Evolutionary conservation across 2,113 vertebrate genomes (phyloP).

Genomic region (Zeus faber): DNA sequence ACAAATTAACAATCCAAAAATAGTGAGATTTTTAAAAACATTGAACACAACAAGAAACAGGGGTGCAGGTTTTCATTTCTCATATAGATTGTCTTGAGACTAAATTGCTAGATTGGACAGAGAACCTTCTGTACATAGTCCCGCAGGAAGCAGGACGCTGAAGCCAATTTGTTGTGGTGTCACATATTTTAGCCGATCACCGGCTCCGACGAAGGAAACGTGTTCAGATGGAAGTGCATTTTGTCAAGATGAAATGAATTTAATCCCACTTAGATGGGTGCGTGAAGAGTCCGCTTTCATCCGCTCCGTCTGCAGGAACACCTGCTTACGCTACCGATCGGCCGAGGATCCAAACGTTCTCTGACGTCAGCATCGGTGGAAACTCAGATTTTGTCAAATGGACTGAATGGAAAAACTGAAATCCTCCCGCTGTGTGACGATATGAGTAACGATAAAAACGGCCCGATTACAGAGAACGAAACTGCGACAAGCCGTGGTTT

Average conservation of each 20-base stretch:
- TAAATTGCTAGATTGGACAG: slow-evolving; percentile 60
- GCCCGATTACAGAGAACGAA: too few relatives aligned
- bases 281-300: neutral
- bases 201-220: slow-evolving; percentile 23
- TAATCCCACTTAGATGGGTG: neutral
- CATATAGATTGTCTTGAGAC: slow-evolving; percentile 72
- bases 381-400: too few relatives aligned
- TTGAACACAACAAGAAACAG: slow-evolving; percentile 82
- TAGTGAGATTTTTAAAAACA: slow-evolving; percentile 83
- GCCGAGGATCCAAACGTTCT: neutral
- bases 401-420: neutral
- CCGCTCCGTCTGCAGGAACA: neutral
- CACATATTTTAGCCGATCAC: slow-evolving; percentile 48
- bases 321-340: neutral
- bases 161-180: slow-evolving; percentile 53
- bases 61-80: slow-evolving; percentile 65
- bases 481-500: too few relatives aligned
- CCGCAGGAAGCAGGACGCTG: slow-evolving; percentile 16
- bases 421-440: neutral
- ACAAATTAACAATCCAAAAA: slow-evolving; percentile 88
- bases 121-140: slow-evolving; percentile 54
- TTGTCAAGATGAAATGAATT: slow-evolving; percentile 20
- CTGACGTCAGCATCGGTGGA: neutral
- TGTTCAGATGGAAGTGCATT: neutral
- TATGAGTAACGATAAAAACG: neutral